Evolutionary conservation across 1,140 invertebrate species (phyloP).

Genomic region (Teleogryllus occipitalis): DNA sequence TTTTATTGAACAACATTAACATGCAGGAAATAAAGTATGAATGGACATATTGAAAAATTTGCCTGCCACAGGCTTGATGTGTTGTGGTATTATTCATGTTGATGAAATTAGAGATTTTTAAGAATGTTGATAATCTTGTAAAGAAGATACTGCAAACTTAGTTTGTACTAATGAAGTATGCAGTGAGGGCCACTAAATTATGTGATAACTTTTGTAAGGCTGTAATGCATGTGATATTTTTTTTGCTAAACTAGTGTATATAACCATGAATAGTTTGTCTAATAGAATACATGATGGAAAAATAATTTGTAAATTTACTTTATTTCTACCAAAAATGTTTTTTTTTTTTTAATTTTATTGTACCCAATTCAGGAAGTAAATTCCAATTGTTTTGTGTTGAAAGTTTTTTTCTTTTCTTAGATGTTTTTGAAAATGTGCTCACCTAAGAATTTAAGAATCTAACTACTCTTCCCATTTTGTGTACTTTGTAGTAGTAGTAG

Average conservation of each 20-base stretch:
- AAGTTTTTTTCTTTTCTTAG: no score
- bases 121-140: background rate
- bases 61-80: background rate
- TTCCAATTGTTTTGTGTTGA: no score
- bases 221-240: constrained; percentile 16
- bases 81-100: background rate
- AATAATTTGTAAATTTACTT: background rate
- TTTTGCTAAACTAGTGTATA: background rate
- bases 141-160: background rate
- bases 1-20: constrained; percentile 46
- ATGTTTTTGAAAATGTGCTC: no score
- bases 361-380: no score
- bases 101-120: background rate
- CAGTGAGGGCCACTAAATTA: background rate
- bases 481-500: no score
- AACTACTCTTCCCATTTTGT: no score
- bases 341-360: background rate
- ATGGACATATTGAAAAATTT: background rate
- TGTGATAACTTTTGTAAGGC: constrained; percentile 15
- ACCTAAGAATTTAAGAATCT: no score
- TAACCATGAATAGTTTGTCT: constrained; percentile 1
- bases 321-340: background rate
- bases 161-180: background rate
- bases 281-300: background rate
- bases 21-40: background rate